Conservation (phyloP, 1,140 invertebrate genomes). For the Plectrocnemia conspersa region DNA sequence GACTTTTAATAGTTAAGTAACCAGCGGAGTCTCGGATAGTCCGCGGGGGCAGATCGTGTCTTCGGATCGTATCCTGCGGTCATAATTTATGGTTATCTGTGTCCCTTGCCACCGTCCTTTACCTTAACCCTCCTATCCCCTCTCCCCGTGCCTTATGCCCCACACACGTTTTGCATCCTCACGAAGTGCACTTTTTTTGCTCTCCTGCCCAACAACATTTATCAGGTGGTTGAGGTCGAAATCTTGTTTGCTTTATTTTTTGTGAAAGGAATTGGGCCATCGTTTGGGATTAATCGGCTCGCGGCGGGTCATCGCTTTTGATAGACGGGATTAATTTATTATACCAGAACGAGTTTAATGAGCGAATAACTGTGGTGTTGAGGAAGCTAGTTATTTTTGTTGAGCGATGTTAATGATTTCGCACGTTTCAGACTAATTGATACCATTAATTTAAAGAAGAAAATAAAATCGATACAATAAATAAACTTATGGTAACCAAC, state of each 20-base stretch:
- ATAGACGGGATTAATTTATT: no score
- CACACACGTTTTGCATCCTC: slow-evolving; percentile 21
- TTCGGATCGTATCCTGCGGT: slow-evolving; percentile 11
- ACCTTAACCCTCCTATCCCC: background rate
- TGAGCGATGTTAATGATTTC: no score
- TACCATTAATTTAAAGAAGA: no score
- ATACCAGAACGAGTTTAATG: no score
- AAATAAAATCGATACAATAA: no score
- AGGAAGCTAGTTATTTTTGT: no score
- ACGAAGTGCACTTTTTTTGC: slow-evolving; percentile 11
- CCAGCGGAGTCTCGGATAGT: no score
- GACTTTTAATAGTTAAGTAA: no score
- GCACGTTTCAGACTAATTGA: no score
- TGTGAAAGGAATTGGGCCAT: slow-evolving; percentile 14
- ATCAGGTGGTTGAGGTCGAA: slow-evolving; percentile 4
- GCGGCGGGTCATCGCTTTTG: no score
- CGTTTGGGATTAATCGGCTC: slow-evolving; percentile 2
- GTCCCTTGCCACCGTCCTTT: slow-evolving; percentile 8
- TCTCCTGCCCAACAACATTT: background rate
- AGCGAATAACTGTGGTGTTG: no score
- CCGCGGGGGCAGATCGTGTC: slow-evolving; percentile 25
- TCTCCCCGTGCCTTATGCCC: slow-evolving; percentile 22
- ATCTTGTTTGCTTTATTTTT: background rate
- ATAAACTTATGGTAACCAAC: no score
- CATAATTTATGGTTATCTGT: slow-evolving; percentile 28